These are phyloP conservation scores for Mycetomoellerius zeteki DNA, from an alignment of 1,140 invertebrate genomes.

Conservation along the genomic window DNA sequence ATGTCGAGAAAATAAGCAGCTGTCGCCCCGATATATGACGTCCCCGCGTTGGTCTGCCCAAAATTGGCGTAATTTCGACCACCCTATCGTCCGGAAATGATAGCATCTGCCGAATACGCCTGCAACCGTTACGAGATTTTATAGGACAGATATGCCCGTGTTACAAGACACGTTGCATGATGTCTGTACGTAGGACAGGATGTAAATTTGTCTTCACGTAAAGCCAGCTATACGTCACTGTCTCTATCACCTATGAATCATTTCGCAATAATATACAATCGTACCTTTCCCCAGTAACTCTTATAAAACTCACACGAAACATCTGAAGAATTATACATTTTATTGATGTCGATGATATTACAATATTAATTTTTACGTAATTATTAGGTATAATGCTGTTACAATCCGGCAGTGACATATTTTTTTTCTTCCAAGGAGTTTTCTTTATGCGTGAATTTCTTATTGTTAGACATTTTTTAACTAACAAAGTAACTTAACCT, in stretches of 20 bases:
- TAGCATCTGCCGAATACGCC: slow-evolving; percentile 53
- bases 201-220: slow-evolving; percentile 27
- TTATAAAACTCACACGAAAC: background rate
- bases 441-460: background rate
- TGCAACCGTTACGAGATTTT: slow-evolving; percentile 34
- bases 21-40: slow-evolving; percentile 38
- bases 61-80: slow-evolving; percentile 56
- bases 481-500: no score
- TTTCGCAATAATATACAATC: background rate
- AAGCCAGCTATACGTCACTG: slow-evolving; percentile 6
- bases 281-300: background rate
- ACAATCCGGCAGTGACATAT: background rate
- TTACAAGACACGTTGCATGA: slow-evolving; percentile 16
- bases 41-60: slow-evolving; percentile 1
- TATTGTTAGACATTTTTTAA: background rate
- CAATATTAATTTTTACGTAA: background rate
- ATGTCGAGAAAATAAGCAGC: slow-evolving; percentile 52
- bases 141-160: slow-evolving; percentile 15
- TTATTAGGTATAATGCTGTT: background rate
- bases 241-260: slow-evolving; percentile 24
- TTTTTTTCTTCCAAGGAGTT: background rate
- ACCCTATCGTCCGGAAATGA: slow-evolving; percentile 49
- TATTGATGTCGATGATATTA: background rate
- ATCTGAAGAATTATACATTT: background rate
- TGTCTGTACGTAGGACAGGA: background rate